Conservation (phyloP, 2,888 invertebrate species). For the Conistra vaccinii region DNA sequence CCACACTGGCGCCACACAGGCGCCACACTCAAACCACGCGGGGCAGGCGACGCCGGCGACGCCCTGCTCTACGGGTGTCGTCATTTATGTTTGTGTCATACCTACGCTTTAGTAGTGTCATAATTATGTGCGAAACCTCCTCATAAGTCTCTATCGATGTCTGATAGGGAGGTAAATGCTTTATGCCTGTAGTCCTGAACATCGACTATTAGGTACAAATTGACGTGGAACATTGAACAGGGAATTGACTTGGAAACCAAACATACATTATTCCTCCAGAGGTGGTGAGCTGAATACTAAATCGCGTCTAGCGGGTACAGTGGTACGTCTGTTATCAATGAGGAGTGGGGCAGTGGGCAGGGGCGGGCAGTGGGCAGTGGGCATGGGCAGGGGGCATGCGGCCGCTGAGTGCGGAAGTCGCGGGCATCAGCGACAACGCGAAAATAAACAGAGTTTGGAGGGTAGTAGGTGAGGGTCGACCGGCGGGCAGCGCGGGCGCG, state of each 20-base stretch:
- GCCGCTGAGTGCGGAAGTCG: conserved; percentile 28
- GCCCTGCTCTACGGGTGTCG: conserved; percentile 1
- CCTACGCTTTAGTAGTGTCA: background rate
- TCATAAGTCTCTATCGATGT: background rate
- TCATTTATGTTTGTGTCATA: background rate
- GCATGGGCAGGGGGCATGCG: background rate
- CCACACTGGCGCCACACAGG: background rate
- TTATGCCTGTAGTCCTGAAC: background rate
- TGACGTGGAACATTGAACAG: background rate
- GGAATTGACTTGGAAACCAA: background rate
- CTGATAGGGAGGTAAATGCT: background rate
- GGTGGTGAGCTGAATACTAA: too few species aligned
- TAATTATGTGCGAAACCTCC: background rate
- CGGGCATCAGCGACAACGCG: conserved; percentile 47
- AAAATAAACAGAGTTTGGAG: conserved; percentile 77
- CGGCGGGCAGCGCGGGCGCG: conserved; percentile 75
- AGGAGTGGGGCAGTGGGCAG: background rate
- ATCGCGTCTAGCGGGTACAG: background rate
- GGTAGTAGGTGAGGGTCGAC: conserved; percentile 85
- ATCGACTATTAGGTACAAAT: background rate
- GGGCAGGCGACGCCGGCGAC: background rate
- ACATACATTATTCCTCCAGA: background rate
- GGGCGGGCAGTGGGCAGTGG: background rate
- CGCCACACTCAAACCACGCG: background rate
- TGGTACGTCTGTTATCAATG: background rate